Conservation (phyloP, 2,113 vertebrate species). For the Ammodramus savannarum region DNA sequence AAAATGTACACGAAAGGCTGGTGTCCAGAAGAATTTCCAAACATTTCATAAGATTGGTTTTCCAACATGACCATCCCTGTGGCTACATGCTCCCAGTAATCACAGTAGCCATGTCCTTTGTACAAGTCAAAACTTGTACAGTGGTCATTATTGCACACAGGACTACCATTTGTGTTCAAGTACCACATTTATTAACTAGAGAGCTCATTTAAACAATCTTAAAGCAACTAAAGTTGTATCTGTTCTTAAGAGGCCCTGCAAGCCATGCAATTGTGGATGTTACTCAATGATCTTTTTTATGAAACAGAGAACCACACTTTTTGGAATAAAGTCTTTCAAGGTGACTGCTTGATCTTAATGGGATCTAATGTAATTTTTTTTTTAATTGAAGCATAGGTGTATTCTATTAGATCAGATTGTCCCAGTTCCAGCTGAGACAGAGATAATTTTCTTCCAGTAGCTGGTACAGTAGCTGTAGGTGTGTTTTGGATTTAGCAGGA, state of each 20-base stretch:
- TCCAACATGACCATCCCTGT: not conserved
- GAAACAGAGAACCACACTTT: not conserved
- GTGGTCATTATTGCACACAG: not conserved
- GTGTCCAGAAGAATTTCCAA: not conserved
- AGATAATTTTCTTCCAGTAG: not conserved
- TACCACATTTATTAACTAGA: not conserved
- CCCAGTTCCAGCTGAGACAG: not conserved
- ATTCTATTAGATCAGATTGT: not conserved
- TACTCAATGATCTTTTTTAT: not conserved
- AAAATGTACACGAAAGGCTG: rapidly evolving
- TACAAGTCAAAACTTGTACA: not conserved
- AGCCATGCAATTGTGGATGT: not conserved
- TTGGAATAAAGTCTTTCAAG: not conserved
- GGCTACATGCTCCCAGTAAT: not conserved
- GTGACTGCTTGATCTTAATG: not conserved
- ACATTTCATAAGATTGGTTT: not conserved
- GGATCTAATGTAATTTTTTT: no score
- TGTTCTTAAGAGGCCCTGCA: not conserved
- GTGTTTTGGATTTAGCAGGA: not conserved
- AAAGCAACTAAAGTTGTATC: not conserved
- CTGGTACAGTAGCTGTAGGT: not conserved
- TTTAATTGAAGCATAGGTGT: not conserved
- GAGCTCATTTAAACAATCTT: not conserved
- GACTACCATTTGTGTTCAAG: not conserved
- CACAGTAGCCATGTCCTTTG: not conserved